These are phyloP conservation scores for Drosophila nasuta DNA, from an alignment of 1,140 invertebrate species.

Conservation along the genomic window DNA sequence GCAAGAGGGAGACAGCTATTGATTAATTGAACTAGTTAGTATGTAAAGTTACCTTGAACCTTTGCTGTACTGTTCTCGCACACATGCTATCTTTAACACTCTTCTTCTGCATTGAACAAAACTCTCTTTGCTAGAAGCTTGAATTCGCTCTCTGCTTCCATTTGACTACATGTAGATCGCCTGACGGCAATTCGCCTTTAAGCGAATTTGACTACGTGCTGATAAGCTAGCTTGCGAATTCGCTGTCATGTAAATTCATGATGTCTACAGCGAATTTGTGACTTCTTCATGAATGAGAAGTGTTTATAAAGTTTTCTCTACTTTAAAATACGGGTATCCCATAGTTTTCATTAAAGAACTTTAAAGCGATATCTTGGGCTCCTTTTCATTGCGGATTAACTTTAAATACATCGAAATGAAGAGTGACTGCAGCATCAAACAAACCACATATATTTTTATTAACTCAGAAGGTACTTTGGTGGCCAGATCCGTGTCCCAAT, in stretches of 20 bases:
- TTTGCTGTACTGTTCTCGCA: background rate
- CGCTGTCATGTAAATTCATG: background rate
- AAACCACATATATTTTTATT: conserved; percentile 81
- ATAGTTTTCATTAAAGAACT: background rate
- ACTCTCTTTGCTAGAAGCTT: background rate
- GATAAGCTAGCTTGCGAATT: background rate
- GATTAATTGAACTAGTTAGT: background rate
- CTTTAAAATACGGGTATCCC: too few species aligned
- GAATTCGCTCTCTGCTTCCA: background rate
- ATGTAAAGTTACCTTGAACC: too few species aligned
- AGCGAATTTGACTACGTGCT: background rate
- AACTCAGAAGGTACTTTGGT: conserved; percentile 65
- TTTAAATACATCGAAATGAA: conserved; percentile 32
- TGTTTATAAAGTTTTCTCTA: too few species aligned
- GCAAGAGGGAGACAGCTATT: background rate
- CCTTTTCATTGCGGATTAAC: background rate
- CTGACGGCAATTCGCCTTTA: background rate
- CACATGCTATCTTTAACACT: background rate
- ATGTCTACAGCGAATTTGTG: too few species aligned
- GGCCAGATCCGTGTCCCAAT: conserved; percentile 62
- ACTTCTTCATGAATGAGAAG: too few species aligned
- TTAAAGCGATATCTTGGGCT: background rate
- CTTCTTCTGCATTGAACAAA: too few species aligned
- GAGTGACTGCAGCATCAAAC: conserved; percentile 60
- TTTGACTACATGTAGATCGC: background rate